Base-by-base conservation (phyloP, 2,797 vertebrate species). In the Cryptoblepharus egeriae region DNA sequence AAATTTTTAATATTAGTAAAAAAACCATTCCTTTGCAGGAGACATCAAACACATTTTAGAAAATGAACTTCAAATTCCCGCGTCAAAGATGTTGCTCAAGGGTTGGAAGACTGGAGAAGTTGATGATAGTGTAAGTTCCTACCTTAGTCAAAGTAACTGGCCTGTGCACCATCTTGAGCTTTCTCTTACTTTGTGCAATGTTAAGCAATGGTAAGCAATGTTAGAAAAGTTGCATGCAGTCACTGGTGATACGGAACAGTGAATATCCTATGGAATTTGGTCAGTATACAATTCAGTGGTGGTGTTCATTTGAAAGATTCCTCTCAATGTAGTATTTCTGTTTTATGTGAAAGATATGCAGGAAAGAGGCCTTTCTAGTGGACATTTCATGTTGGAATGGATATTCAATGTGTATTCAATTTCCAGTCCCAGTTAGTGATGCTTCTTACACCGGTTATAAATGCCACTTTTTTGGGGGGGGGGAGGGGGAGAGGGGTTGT, bases 81-180 rank as follows among this genome's bases (percentile, higher is more conserved):
- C 96, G 55, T 97, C 98, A 91, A 99, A 99, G 97, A 99, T 99
- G 98, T 97, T 99, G 90, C 96, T 99, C 90, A 99, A 99, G 93
- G 99, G 99, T 84, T 99, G 99, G 99, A 99, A 99, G 96, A 97
- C 96, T 87, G 97, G 98, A 89, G 99, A 99, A 74, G 96, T 99
- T 83, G 97, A 98, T 79, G 98, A 99, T 89, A 98, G 96, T 93
- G 98, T 99, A 94, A 99, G 98, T 98, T 92, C 85, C 80, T 83
- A 30, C 85, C 78, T 82, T 88, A 77, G 68, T 93, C 90, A 85
- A 75, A 87, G 75, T 81, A 82, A 70, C 80, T 30, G 42, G 9
- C 20, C 28, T n/a, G 39, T 67, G 20, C n/a, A 39, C 16, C 16
- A 9, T 12, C n/a, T n/a, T 20, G 28, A 18, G 26, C 35, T 72